Evolutionary conservation across 1,140 invertebrate species (phyloP).

Genomic region (Drosophila guanche): DNA sequence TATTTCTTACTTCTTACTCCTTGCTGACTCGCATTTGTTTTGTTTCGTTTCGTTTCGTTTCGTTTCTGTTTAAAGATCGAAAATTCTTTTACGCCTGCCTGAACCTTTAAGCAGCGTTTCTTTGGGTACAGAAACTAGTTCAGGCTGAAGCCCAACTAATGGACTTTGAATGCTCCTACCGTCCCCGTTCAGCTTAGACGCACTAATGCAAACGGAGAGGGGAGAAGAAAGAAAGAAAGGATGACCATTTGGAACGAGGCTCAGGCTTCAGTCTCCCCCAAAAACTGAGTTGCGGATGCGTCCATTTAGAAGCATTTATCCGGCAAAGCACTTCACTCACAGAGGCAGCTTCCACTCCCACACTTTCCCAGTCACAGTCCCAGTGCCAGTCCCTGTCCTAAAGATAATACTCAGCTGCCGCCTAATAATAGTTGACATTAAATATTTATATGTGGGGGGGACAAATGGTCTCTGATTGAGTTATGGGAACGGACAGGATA

Average conservation of each 20-base stretch:
- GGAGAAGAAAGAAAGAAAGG: constrained; percentile 62
- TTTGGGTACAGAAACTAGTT: constrained; percentile 1
- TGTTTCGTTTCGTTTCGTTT: no score
- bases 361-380: no score
- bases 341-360: constrained; percentile 3
- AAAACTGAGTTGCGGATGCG: constrained; percentile 26
- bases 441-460: constrained; percentile 51
- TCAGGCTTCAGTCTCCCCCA: no score
- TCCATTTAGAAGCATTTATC: constrained; percentile 52
- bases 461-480: constrained; percentile 46
- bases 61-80: constrained; percentile 53
- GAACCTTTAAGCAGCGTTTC: constrained; percentile 36
- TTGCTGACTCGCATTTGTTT: constrained; percentile 27
- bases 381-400: constrained; percentile 12
- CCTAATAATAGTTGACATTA: constrained; percentile 65
- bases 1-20: constrained; percentile 46
- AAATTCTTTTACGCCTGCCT: constrained; percentile 50
- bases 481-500: constrained; percentile 25
- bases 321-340: constrained; percentile 23
- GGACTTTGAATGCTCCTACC: constrained; percentile 32
- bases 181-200: constrained; percentile 24
- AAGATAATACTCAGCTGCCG: constrained; percentile 28
- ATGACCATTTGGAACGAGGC: no score
- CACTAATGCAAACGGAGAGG: constrained; percentile 42
- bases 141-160: constrained; percentile 55